phyloP scores from a whole-genome alignment of 2,797 vertebrate genomes.

The Aplochiton taeniatus region DNA sequence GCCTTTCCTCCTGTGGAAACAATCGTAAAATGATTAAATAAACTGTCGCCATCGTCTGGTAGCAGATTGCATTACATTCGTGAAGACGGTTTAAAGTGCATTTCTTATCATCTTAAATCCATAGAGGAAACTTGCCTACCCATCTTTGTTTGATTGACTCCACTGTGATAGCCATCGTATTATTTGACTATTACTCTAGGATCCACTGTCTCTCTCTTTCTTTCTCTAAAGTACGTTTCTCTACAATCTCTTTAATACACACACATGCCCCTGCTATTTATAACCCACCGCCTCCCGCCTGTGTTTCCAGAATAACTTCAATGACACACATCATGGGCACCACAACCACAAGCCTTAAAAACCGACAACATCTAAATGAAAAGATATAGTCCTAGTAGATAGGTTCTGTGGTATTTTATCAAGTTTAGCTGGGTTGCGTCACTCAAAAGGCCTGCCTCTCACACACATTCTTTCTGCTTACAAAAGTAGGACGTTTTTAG shows the following conservation, averaged over 20 bases:
- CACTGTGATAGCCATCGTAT: conserved; percentile 13
- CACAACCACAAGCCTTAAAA: not conserved
- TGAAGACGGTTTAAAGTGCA: not conserved
- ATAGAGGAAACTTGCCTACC: no score
- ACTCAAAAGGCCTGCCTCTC: no score
- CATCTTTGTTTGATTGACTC: conserved; percentile 1
- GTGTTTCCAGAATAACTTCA: conserved; percentile 25
- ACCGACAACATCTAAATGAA: not conserved
- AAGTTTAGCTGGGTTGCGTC: no score
- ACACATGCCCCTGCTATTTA: conserved; percentile 3
- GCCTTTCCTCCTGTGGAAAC: no score
- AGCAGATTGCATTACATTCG: not conserved
- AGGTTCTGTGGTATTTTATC: no score
- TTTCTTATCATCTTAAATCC: not conserved
- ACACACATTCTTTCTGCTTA: no score
- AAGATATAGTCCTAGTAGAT: no score
- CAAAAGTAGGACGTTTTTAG: no score
- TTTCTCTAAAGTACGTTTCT: not conserved
- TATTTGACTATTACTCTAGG: conserved; percentile 14
- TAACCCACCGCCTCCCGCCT: conserved; percentile 20
- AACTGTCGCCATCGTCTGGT: not conserved
- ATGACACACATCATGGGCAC: conserved; percentile 28
- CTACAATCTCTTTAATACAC: not conserved
- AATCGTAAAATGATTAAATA: not conserved
- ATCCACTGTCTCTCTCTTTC: not conserved